Evolutionary conservation across 2,113 vertebrate species (phyloP).

Genomic region (Mastomys coucha): DNA sequence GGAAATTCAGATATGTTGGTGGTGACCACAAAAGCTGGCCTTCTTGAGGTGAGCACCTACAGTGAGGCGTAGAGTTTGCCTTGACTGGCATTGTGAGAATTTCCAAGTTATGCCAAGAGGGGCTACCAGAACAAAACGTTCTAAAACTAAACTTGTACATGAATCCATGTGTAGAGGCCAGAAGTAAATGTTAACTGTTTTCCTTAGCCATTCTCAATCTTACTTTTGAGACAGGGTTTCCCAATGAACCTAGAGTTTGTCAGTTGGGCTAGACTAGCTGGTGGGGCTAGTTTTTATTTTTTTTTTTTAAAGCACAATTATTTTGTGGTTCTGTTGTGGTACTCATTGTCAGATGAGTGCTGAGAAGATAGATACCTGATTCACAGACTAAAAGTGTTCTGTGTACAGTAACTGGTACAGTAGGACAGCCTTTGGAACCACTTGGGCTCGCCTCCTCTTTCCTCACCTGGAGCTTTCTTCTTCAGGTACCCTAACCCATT

Average conservation of each 20-base stretch:
- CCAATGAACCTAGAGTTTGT: background rate
- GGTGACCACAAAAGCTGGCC: slow-evolving; percentile 97
- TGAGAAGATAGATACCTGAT: background rate
- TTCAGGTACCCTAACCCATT: background rate
- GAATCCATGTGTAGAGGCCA: background rate
- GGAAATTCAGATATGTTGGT: slow-evolving; percentile 98
- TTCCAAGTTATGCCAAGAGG: background rate
- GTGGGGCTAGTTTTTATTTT: background rate
- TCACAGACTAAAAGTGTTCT: background rate
- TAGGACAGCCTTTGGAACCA: background rate
- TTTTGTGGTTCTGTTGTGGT: background rate
- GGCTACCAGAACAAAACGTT: background rate
- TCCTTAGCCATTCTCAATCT: background rate
- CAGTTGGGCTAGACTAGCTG: background rate
- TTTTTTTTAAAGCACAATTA: background rate
- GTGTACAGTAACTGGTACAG: background rate
- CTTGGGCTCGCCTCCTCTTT: background rate
- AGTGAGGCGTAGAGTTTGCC: background rate
- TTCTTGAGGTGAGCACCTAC: slow-evolving; percentile 92
- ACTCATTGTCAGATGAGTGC: background rate
- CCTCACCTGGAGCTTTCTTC: background rate
- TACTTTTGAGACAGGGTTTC: background rate
- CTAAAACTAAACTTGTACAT: slow-evolving; percentile 43
- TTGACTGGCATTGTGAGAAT: slow-evolving; percentile 39
- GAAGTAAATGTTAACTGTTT: background rate